Evolutionary conservation across 2,888 invertebrate genomes (phyloP).

Genomic region (Drosophila fungiperda): DNA sequence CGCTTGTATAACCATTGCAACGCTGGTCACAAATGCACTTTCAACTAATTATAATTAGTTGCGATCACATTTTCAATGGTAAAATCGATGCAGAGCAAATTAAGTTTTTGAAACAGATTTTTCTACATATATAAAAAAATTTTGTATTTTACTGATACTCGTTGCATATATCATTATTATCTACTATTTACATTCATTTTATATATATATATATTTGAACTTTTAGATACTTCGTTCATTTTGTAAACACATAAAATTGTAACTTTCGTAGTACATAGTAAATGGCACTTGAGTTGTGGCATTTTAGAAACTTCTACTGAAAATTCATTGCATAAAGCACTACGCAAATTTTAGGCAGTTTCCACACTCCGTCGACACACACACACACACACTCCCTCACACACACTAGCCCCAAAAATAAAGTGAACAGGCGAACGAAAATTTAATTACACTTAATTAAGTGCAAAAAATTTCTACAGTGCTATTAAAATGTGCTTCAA

Average conservation of each 20-base stretch:
- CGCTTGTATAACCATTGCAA: conserved; percentile 25
- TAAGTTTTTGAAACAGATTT: not conserved
- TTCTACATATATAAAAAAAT: not conserved
- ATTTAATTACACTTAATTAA: conserved; percentile 80
- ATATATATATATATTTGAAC: conserved; percentile 3
- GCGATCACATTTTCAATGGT: not conserved
- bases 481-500: conserved; percentile 79
- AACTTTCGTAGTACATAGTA: conserved; percentile 41
- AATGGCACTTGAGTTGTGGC: conserved; percentile 59
- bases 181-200: not conserved
- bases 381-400: conserved; percentile 8
- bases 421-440: conserved; percentile 67
- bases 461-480: conserved; percentile 79
- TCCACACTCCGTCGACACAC: conserved; percentile 10
- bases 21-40: conserved; percentile 10
- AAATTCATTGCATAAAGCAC: conserved; percentile 62
- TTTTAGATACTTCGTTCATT: conserved; percentile 4
- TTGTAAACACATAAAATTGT: conserved; percentile 25
- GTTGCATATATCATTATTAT: not conserved
- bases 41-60: conserved; percentile 37
- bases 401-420: conserved; percentile 35
- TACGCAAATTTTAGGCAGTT: conserved; percentile 68
- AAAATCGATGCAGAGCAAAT: not conserved
- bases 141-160: not conserved
- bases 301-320: conserved; percentile 60